Evolutionary conservation across 2,113 vertebrate genomes (phyloP).

Genomic region (Dunckerocampus dactyliophorus): DNA sequence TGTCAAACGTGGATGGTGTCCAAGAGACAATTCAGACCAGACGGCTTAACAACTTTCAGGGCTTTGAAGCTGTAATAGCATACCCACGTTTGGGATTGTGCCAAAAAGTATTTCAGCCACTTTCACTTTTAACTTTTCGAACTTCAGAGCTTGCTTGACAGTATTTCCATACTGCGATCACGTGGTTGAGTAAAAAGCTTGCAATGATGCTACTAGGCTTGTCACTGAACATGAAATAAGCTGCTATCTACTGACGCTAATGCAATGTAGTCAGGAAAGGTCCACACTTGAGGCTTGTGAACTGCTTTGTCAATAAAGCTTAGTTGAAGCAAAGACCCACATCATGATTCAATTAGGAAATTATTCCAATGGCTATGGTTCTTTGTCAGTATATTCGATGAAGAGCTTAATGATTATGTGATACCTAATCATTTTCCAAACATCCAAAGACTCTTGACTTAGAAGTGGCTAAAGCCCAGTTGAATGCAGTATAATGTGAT

Average conservation of each 20-base stretch:
- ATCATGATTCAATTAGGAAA: constrained; percentile 7
- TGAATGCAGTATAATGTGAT: no score
- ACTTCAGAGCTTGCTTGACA: background rate
- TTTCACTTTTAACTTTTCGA: constrained; percentile 2
- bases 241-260: background rate
- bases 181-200: no score
- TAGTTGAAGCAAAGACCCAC: background rate
- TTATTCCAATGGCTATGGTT: constrained; percentile 5
- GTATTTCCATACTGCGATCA: no score
- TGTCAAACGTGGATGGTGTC: constrained; percentile 14
- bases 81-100: constrained; percentile 3
- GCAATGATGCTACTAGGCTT: background rate
- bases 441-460: background rate
- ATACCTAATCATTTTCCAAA: constrained; percentile 5
- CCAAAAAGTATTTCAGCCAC: constrained; percentile 7
- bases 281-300: background rate
- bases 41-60: constrained; percentile 14
- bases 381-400: background rate
- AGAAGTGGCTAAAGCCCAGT: background rate
- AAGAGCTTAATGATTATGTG: constrained; percentile 2
- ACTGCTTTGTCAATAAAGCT: no score
- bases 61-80: constrained; percentile 4
- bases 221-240: constrained; percentile 2
- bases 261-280: constrained; percentile 5
- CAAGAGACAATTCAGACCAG: constrained; percentile 18